Percentiles rank a stretch among this genome's conserved stretches.
Conservation (phyloP, 2,888 invertebrate genomes). For the Litoditis marina region DNA sequence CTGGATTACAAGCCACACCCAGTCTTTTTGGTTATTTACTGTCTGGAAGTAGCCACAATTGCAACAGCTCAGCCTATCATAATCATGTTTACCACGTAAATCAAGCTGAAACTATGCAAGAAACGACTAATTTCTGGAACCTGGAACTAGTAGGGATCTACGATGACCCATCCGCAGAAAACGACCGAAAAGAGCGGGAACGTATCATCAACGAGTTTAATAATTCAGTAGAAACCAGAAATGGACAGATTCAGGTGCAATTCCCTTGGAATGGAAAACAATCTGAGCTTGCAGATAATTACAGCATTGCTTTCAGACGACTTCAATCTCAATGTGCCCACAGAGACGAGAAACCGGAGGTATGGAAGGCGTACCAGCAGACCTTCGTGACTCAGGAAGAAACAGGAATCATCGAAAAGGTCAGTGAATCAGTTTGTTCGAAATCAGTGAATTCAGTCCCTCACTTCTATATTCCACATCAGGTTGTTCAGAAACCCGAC, state of each 20-base stretch:
- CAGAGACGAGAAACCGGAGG: neutral
- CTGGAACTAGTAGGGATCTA: no score
- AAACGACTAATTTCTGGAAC: no score
- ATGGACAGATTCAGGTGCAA: neutral
- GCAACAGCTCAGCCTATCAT: no score
- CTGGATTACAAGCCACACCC: no score
- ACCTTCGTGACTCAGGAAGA: slow-evolving; percentile 19
- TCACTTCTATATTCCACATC: slow-evolving; percentile 38
- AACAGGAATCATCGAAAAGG: slow-evolving; percentile 24
- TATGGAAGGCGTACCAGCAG: slow-evolving; percentile 5
- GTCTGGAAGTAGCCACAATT: no score
- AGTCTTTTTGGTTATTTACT: no score
- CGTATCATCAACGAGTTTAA: no score
- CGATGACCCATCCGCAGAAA: no score
- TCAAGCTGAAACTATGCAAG: no score
- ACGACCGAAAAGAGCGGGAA: no score
- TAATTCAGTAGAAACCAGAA: neutral
- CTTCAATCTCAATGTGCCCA: neutral
- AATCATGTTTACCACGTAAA: no score
- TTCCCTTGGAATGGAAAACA: neutral
- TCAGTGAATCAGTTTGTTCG: slow-evolving; percentile 4
- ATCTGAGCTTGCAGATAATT: neutral
- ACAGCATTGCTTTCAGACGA: neutral
- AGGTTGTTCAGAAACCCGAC: slow-evolving; percentile 27
- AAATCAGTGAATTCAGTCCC: no score